These are phyloP conservation scores for Nasonia vitripennis DNA, from an alignment of 1,140 invertebrate species.

Conservation along the genomic window DNA sequence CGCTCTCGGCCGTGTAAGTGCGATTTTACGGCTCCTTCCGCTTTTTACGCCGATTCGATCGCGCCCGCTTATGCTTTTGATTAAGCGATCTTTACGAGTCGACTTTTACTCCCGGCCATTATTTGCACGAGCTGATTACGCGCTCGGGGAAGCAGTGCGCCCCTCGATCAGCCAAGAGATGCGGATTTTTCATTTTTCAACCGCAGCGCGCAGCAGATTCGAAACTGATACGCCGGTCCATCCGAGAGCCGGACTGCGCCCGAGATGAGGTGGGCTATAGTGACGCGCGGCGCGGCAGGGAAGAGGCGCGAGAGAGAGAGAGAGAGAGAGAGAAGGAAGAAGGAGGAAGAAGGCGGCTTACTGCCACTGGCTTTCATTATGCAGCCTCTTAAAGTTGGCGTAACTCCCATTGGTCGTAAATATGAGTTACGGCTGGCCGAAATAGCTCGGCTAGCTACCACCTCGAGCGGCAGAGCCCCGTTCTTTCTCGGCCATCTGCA, in stretches of 20 bases:
- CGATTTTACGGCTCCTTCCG: background rate
- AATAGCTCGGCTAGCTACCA: conserved; percentile 61
- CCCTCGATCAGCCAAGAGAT: too few species aligned
- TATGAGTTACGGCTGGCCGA: conserved; percentile 69
- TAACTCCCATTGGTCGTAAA: conserved; percentile 71
- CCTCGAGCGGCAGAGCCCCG: background rate
- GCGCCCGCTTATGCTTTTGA: background rate
- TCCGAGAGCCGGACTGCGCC: background rate
- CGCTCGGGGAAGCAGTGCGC: too few species aligned
- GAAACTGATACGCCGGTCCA: background rate
- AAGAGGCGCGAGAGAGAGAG: too few species aligned
- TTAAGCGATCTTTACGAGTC: background rate
- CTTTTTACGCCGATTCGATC: too few species aligned
- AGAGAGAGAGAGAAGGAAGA: background rate
- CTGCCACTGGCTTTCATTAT: conserved; percentile 68
- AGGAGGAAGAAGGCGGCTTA: conserved; percentile 45
- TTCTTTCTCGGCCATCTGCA: conserved; percentile 52
- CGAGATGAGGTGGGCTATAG: conserved; percentile 6
- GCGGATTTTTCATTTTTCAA: too few species aligned
- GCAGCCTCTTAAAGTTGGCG: conserved; percentile 72
- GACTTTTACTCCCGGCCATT: too few species aligned
- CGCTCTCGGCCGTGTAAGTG: background rate
- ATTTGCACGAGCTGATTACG: too few species aligned
- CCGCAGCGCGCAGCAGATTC: too few species aligned
- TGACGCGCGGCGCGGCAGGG: background rate